phyloP scores from a whole-genome alignment of 2,113 vertebrate species.

The Rhineura floridana region DNA sequence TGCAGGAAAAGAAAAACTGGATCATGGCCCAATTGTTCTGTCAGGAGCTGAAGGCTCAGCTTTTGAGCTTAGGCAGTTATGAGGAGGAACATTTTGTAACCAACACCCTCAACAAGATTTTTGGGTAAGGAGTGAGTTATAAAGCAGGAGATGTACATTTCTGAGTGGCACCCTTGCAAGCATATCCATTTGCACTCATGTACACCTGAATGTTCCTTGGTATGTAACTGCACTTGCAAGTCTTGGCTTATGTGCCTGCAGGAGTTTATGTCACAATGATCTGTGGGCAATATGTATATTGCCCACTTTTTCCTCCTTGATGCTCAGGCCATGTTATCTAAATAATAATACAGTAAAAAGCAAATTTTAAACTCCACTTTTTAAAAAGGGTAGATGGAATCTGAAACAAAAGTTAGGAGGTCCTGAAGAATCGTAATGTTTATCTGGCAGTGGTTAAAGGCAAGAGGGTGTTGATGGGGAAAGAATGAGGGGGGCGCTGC shows the following conservation, averaged over 20 bases:
- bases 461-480: neutral
- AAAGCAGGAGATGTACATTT: neutral
- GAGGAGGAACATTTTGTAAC: conserved; percentile 91
- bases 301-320: neutral
- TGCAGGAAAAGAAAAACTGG: conserved; percentile 90
- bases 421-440: neutral
- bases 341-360: neutral
- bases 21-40: conserved; percentile 87
- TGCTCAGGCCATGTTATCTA: neutral
- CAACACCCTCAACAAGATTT: conserved; percentile 88
- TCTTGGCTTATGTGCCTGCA: neutral
- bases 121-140: conserved; percentile 81
- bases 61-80: conserved; percentile 86
- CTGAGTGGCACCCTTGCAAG: neutral
- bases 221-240: neutral
- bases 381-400: neutral
- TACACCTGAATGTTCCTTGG: rapidly evolving
- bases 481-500: neutral
- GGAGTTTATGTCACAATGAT: neutral
- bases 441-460: neutral
- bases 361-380: neutral
- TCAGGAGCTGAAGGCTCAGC: conserved; percentile 84
- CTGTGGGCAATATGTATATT: too few relatives aligned
- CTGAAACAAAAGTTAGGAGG: neutral
- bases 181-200: neutral